phyloP scores from a whole-genome alignment of 1,140 invertebrate genomes.

The Nylanderia fulva region DNA sequence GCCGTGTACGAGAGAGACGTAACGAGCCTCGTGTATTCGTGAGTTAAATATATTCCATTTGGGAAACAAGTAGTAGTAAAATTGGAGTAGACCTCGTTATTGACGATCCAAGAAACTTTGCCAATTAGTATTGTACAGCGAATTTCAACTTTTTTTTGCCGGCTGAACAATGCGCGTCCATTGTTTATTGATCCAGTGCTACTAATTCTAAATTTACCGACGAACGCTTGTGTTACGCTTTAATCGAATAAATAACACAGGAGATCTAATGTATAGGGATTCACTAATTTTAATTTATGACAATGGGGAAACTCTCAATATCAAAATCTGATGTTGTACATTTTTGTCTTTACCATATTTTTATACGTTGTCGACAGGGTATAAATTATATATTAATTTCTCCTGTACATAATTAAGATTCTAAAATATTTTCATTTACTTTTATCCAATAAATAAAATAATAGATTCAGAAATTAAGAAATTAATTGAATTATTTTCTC shows the following conservation, averaged over 20 bases:
- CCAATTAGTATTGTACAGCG: constrained; percentile 44
- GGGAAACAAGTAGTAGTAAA: constrained; percentile 19
- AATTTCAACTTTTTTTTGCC: constrained; percentile 36
- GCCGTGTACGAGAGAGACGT: not conserved
- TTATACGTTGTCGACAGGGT: not conserved
- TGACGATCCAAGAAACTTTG: constrained; percentile 46
- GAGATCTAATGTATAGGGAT: not conserved
- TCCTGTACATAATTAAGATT: not conserved
- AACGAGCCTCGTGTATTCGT: not conserved
- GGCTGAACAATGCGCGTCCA: not conserved
- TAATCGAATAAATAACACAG: not conserved
- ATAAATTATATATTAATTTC: not conserved
- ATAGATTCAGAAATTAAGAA: not conserved
- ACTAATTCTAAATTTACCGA: constrained; percentile 30
- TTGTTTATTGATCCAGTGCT: constrained; percentile 1
- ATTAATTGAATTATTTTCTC: too few relatives aligned
- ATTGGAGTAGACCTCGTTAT: constrained; percentile 39
- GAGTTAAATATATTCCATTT: constrained; percentile 29
- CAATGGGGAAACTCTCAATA: not conserved
- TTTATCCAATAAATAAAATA: not conserved
- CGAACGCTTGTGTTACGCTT: not conserved
- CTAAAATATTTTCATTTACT: not conserved
- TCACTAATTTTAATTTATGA: constrained; percentile 15
- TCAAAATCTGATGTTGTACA: not conserved
- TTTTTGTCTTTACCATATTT: not conserved